phyloP scores from a whole-genome alignment of 2,797 vertebrate species.

The Pteropus rufus region DNA sequence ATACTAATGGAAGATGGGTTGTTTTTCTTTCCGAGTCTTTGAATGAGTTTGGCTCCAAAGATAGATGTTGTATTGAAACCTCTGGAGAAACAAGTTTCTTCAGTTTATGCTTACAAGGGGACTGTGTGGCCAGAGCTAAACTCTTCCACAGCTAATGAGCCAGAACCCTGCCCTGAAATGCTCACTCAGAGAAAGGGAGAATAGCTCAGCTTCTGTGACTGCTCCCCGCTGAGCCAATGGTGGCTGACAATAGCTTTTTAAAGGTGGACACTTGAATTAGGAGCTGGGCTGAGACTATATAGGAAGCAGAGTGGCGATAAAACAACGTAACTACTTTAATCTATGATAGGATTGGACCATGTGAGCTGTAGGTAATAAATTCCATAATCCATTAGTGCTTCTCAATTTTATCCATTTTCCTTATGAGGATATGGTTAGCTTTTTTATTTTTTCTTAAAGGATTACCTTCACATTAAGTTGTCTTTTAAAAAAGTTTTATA shows the following conservation, averaged over 20 bases:
- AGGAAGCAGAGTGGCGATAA: not conserved
- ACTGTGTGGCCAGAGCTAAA: too few relatives aligned
- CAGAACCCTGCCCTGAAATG: not conserved
- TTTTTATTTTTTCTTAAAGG: not conserved
- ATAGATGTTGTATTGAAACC: not conserved
- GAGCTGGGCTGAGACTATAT: not conserved
- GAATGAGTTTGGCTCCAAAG: not conserved
- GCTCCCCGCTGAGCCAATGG: not conserved
- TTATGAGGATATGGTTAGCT: not conserved
- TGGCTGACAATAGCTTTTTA: not conserved
- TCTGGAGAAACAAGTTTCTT: conserved; percentile 3
- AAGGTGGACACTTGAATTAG: not conserved
- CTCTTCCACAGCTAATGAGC: not conserved
- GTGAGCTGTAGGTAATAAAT: not conserved
- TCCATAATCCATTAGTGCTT: not conserved
- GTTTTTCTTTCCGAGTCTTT: not conserved
- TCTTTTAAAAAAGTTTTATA: conserved; percentile 7
- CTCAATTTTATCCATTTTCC: not conserved
- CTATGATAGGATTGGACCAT: not conserved
- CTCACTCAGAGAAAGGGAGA: not conserved
- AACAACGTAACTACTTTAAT: conserved; percentile 20
- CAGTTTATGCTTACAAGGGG: not conserved
- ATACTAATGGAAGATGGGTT: not conserved
- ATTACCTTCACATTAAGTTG: not conserved
- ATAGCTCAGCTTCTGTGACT: not conserved